A percentile compares a stretch with the other conserved stretches of the same genome.
These are phyloP conservation scores for Anagrus nilaparvatae DNA, from an alignment of 1,140 invertebrate genomes.

Conservation along the genomic window DNA sequence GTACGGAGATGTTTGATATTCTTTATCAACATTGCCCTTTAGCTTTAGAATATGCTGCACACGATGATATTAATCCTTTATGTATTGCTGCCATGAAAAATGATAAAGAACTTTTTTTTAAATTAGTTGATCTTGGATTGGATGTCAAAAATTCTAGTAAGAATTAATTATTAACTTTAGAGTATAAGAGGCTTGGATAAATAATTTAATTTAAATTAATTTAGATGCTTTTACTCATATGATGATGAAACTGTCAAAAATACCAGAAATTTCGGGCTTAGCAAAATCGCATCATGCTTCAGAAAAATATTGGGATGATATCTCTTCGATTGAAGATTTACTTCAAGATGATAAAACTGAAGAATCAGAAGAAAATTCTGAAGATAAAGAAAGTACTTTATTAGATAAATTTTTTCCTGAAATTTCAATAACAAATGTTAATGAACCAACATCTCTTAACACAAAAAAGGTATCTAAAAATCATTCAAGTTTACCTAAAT, in stretches of 20 bases:
- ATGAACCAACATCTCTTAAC: too few relatives aligned
- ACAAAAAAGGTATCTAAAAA: too few relatives aligned
- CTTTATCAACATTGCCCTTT: slow-evolving; percentile 26
- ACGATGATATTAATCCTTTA: slow-evolving; percentile 33
- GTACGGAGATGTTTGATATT: slow-evolving; percentile 28
- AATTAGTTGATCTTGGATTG: slow-evolving; percentile 25
- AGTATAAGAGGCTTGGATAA: background rate
- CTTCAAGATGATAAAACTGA: slow-evolving; percentile 7
- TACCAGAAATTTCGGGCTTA: slow-evolving; percentile 27
- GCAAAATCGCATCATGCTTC: slow-evolving; percentile 18
- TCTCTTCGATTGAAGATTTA: slow-evolving; percentile 22
- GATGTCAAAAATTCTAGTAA: slow-evolving; percentile 25
- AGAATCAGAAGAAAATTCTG: too few relatives aligned
- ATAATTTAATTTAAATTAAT: slow-evolving; percentile 7
- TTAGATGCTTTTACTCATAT: slow-evolving; percentile 33
- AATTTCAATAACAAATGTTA: too few relatives aligned
- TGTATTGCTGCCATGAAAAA: slow-evolving; percentile 36
- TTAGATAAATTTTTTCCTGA: too few relatives aligned
- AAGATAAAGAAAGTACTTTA: too few relatives aligned
- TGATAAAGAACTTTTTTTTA: slow-evolving; percentile 30
- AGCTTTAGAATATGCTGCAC: slow-evolving; percentile 21
- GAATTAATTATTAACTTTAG: slow-evolving; percentile 7
- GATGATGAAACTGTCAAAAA: slow-evolving; percentile 30
- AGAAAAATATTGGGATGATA: slow-evolving; percentile 32
- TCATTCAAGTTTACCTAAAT: too few relatives aligned